Evolutionary conservation across 2,888 invertebrate genomes (phyloP), one percentile per base, ranked within the genome.

Genomic region (Desoria tigrina): DNA sequence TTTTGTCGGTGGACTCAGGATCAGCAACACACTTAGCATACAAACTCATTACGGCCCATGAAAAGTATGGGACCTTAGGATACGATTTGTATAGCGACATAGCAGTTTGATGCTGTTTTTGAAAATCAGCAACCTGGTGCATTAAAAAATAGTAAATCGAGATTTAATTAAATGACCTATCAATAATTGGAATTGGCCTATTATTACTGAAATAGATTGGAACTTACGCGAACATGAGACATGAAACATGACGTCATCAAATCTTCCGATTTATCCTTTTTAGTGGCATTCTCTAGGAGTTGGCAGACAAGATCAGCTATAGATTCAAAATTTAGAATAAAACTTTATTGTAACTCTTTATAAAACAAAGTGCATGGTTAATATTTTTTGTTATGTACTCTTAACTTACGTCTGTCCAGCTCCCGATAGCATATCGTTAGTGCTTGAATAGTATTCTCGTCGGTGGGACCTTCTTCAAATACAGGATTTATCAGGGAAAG

Each of bases 41-140:
- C 75, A 94, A 87, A 79, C 96, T 96, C 92, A 97, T 96, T 11
- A 98, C 90, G 23, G 93, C 92, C 99, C 98, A 99, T 80, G 94
- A 96, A 80, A 95, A 96, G 80, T 98, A 98, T 0, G 95, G 95
- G 80, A 93, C 94, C 80, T 96, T 96, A 2, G 92, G 90, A 77
- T 89, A 89, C 63, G 92, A 83, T 83, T 94, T 96, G 82, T 93
- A 97, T 39, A 99, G 83, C 14, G 88, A 86, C 84, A 96, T 86
- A 0, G 97, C 98, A 0, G 90, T 87, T 71, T 90, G 86, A 78
- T 96, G 94, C 80, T 97, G 97, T 9, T 90, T 86, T 78, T 91
- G 90, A 79, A 90, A 94, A 81, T 97, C 91, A 1, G 89, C 89
- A 1, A 94, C 62, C 75, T 75, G 45, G 2, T 32, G 50, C 7